Evolutionary conservation across 2,113 vertebrate species (phyloP), one percentile per base, ranked within the genome.

Genomic region (Cynocephalus volans): DNA sequence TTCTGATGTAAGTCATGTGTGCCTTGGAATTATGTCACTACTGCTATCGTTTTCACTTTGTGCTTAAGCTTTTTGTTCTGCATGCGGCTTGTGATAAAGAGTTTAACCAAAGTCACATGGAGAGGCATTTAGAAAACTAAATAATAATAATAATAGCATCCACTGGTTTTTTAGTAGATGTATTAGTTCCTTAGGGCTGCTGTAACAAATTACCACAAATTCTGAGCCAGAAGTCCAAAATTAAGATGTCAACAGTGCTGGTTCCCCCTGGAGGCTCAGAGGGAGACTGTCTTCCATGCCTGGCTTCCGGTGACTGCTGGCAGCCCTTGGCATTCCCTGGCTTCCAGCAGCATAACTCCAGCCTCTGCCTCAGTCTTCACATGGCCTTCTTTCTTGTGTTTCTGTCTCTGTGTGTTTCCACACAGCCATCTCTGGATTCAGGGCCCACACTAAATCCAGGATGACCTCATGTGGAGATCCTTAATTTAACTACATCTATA

Each of bases 1-100:
- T 98, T 98, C 99, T 2, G 77, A 98, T 83, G 99, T 99, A 98
- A 98, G 98, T 93, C 18, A 41, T 8, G 5, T 81, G 23, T 69
- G 19, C 60, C 23, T 82, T 21, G 7, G 33, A 58, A 64, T 28
- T 15, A 8, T 3, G 2, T 36, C 45, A 8, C 33, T 17, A 2
- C 18, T 33, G 3, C 18, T 36, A 10, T 11, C 48, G 62, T 31
- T 50, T 69, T 13, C 76, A 11, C 6, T 36, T 33, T 56, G 15
- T 5, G 3, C 62, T 84, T 69, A 76, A 52, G 36, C 26, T 54
- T 58, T 73, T 65, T 75, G 6, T 45, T 91, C 7, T 7, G 8
- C 8, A 41, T 28, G 18, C 4, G 7, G 21, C 36, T 87, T 56
- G 6, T 28, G 12, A 48, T 72, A 24, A 58, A 73, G 54, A 65